Evolutionary conservation across 1,140 invertebrate species (phyloP), one percentile per base, ranked within the genome.

Genomic region (Aphelinus atriplicis): DNA sequence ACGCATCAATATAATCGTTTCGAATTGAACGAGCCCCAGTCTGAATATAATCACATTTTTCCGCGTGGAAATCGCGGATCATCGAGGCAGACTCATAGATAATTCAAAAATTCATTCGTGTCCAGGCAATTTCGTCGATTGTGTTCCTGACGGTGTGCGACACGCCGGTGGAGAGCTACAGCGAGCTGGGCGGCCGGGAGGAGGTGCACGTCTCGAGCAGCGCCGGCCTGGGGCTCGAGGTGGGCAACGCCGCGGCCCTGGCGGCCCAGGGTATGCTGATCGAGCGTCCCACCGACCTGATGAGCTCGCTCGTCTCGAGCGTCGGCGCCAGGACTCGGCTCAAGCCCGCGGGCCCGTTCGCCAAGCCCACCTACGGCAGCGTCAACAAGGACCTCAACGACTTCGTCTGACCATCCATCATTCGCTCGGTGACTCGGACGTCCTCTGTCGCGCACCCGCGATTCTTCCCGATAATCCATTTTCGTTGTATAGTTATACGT

Each of bases 251-350:
- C 48, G 57, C 50, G 42, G n/a, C 10, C 45, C 5, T 3, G 47
- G 7, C 58, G 64, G 78, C 46, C 43, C 73, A 78, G 55, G 77
- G 77, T 43, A 65, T 80, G 48, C 78, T 79, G 46, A 81, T 80
- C 68, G 82, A 81, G 68, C 82, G 81, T 69, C 80, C 81, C 4
- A 81, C 66, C 73, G 79, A 48, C 55, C 26, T 26, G 26, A 81
- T 78, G 78, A 81, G 81, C 56, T 93, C 92, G 71, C 85, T 94
- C 68, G 92, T 94, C 65, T 91, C 92, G 1, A 93, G 92, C 87
- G 93, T 92, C 84, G 93, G 92, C 84, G 94, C 92, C 85, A 93
- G 93, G 81, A 93, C 92, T 81, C 89, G 91, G 55, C 78, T 90
- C 91, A 0, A 92, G 91, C 90, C 88, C 89, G 42, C 79, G 88